Conservation (phyloP, 2,797 vertebrate species). For the Rhynchotus rufescens region DNA sequence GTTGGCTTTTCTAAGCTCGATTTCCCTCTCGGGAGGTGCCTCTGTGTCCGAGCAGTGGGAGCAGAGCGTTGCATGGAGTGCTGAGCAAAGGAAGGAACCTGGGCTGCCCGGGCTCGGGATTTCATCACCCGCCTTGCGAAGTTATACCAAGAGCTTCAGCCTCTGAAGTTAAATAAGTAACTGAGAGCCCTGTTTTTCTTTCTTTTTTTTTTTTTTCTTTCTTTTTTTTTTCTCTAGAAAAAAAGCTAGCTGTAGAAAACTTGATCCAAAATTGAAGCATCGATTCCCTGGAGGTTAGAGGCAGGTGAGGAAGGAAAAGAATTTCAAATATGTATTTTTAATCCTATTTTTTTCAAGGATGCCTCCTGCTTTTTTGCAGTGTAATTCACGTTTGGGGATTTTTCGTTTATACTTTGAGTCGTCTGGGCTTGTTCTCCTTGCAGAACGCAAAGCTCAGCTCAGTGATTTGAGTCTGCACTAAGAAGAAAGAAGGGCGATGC, state of each 20-base stretch:
- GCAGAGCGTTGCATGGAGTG: fast-evolving
- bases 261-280: not conserved
- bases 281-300: not conserved
- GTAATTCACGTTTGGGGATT: not conserved
- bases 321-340: fast-evolving
- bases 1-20: too few relatives aligned
- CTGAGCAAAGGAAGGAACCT: not conserved
- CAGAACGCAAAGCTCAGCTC: not conserved
- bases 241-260: fast-evolving
- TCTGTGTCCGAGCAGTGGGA: not conserved
- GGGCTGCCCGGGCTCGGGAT: not conserved
- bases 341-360: not conserved
- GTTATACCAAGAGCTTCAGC: not conserved
- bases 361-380: not conserved
- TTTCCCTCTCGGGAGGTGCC: too few relatives aligned
- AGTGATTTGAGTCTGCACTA: not conserved
- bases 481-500: not conserved
- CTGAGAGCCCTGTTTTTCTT: too few relatives aligned
- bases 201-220: too few relatives aligned
- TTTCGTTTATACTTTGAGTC: not conserved
- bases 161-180: not conserved
- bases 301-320: not conserved
- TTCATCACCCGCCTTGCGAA: not conserved
- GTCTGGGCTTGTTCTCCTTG: not conserved
- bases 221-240: too few relatives aligned